Percentiles rank a stretch among this genome's conserved stretches.
These are phyloP conservation scores for Cotesia congregata DNA, from an alignment of 2,888 invertebrate species.

Conservation along the genomic window DNA sequence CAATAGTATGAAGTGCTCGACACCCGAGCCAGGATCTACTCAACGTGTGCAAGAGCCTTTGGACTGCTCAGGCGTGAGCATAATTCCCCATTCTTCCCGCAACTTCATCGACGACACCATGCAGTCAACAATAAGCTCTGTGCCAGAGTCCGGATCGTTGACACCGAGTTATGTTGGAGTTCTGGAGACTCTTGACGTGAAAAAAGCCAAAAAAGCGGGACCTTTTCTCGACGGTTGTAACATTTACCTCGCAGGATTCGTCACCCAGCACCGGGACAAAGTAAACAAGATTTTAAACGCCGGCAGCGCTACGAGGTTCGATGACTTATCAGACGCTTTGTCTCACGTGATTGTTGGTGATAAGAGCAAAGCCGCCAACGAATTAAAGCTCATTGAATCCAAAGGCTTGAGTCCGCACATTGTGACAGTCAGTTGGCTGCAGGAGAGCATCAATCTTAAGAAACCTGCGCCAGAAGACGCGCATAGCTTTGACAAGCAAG, in stretches of 20 bases:
- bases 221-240: constrained; percentile 91
- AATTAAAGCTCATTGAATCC: constrained; percentile 68
- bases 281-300: constrained; percentile 79
- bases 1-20: constrained; percentile 76
- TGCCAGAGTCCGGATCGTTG: background rate
- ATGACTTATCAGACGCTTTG: constrained; percentile 80
- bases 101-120: constrained; percentile 60
- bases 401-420: constrained; percentile 73
- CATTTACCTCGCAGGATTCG: constrained; percentile 80
- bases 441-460: constrained; percentile 78
- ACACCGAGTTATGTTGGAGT: constrained; percentile 50
- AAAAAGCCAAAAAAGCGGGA: constrained; percentile 80
- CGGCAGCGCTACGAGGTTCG: constrained; percentile 87
- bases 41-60: constrained; percentile 59
- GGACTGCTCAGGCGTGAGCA: constrained; percentile 72
- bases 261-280: constrained; percentile 76
- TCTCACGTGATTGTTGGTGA: constrained; percentile 87
- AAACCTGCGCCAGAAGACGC: constrained; percentile 74
- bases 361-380: constrained; percentile 68
- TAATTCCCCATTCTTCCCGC: constrained; percentile 58
- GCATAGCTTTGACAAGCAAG: constrained; percentile 57
- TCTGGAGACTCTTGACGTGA: constrained; percentile 73
- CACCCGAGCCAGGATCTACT: constrained; percentile 74
- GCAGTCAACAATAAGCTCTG: constrained; percentile 50
- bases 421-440: constrained; percentile 82